These are phyloP conservation scores for Sipunculus nudus DNA, from an alignment of 2,888 invertebrate genomes.

Conservation along the genomic window DNA sequence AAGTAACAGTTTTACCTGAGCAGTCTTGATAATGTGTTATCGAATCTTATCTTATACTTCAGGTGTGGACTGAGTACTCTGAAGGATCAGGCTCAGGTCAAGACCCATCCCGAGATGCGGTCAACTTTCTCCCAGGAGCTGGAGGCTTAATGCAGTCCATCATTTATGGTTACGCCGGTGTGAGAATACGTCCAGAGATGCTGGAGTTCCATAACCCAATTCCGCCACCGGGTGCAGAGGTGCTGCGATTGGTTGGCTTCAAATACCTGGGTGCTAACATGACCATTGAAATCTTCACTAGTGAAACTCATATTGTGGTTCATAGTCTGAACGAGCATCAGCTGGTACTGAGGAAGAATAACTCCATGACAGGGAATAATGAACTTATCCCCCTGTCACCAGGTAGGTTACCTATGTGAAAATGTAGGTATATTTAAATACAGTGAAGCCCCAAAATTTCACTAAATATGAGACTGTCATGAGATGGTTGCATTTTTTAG, in stretches of 20 bases:
- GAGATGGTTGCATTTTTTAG: no score
- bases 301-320: slow-evolving; percentile 19
- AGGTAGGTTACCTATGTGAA: no score
- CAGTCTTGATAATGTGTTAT: no score
- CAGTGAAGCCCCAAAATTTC: no score
- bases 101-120: slow-evolving; percentile 26
- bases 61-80: slow-evolving; percentile 46
- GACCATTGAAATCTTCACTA: slow-evolving; percentile 26
- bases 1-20: no score
- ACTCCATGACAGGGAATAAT: slow-evolving; percentile 17
- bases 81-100: slow-evolving; percentile 25
- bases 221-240: slow-evolving; percentile 34
- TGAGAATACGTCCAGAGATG: slow-evolving; percentile 41
- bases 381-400: slow-evolving; percentile 16
- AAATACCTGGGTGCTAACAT: slow-evolving; percentile 32
- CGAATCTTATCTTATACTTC: no score
- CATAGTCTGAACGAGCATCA: slow-evolving; percentile 12
- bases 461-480: no score
- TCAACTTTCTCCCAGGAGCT: slow-evolving; percentile 45
- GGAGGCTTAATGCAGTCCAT: slow-evolving; percentile 45
- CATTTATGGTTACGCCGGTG: slow-evolving; percentile 41
- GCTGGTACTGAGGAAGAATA: slow-evolving; percentile 32
- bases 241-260: slow-evolving; percentile 28
- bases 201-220: slow-evolving; percentile 42
- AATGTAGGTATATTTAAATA: no score